Percentiles rank a stretch among this genome's conserved stretches.
Evolutionary conservation across 2,797 vertebrate species (phyloP).

Genomic region (Tangara arthus): DNA sequence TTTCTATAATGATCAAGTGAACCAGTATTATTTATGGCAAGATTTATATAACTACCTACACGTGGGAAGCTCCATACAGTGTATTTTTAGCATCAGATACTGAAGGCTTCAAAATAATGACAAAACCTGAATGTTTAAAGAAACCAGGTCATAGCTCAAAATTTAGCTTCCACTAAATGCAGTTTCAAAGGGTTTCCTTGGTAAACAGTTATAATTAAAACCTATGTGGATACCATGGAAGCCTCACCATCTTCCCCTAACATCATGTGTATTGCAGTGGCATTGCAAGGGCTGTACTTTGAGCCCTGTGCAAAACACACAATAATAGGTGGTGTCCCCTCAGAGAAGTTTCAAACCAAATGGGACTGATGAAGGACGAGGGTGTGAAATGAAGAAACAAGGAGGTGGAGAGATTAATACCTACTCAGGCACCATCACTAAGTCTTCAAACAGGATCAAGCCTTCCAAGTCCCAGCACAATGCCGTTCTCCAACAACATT

Average conservation of each 20-base stretch:
- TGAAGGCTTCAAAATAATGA: constrained; percentile 41
- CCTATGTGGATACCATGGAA: background rate
- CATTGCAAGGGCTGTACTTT: background rate
- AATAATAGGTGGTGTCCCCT: background rate
- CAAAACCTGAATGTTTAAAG: constrained; percentile 16
- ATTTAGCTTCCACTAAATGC: background rate
- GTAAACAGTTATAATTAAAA: background rate
- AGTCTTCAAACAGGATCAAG: background rate
- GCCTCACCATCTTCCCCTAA: background rate
- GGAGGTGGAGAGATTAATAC: background rate
- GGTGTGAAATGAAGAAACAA: background rate
- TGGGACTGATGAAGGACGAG: background rate
- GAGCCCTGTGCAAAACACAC: background rate
- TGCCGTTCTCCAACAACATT: background rate
- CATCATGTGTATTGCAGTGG: background rate
- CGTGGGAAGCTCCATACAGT: background rate
- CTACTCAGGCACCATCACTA: background rate
- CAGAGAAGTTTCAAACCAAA: background rate
- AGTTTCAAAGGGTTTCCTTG: background rate
- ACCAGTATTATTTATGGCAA: constrained; percentile 50
- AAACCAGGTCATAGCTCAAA: constrained; percentile 31
- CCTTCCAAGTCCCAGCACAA: background rate
- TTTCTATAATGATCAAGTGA: background rate
- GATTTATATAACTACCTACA: constrained; percentile 51
- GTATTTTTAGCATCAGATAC: constrained; percentile 49